Conservation (phyloP, 1,140 invertebrate genomes). For the Drosophila pandora region DNA sequence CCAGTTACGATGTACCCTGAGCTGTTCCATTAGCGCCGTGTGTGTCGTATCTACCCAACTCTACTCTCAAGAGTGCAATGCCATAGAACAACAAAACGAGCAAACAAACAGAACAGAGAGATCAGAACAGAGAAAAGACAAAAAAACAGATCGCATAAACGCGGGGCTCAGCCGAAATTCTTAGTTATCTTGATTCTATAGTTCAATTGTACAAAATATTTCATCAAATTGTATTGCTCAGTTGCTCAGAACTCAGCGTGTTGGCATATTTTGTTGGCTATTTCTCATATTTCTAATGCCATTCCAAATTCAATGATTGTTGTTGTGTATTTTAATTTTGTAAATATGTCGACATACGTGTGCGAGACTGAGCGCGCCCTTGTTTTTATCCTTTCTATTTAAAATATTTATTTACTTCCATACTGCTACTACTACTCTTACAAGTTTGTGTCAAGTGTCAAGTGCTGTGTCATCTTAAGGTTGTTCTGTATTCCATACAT, state of each 20-base stretch:
- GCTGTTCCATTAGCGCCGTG: constrained; percentile 79
- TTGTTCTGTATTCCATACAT: constrained; percentile 18
- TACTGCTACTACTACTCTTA: constrained; percentile 36
- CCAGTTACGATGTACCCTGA: constrained; percentile 83
- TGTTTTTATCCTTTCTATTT: constrained; percentile 21
- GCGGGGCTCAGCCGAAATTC: constrained; percentile 29
- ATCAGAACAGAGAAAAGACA: constrained; percentile 24
- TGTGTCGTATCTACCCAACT: constrained; percentile 77
- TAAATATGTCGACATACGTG: constrained; percentile 78
- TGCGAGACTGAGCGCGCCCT: constrained; percentile 61
- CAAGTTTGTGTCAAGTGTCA: constrained; percentile 29
- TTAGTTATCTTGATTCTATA: constrained; percentile 60
- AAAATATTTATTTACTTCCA: constrained; percentile 32
- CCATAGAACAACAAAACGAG: constrained; percentile 42
- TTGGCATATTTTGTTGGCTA: constrained; percentile 75
- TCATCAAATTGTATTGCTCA: constrained; percentile 33
- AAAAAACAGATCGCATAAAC: background rate
- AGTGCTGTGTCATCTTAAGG: constrained; percentile 45
- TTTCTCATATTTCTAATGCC: constrained; percentile 28
- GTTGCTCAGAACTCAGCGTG: constrained; percentile 57
- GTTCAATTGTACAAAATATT: constrained; percentile 44
- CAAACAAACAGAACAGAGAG: constrained; percentile 61
- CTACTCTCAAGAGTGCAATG: constrained; percentile 63
- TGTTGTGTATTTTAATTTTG: constrained; percentile 71
- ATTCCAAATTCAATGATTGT: constrained; percentile 58